Evolutionary conservation across 2,797 vertebrate genomes (phyloP), one percentile per base, ranked within the genome.

Genomic region (Acanthiza pusilla): DNA sequence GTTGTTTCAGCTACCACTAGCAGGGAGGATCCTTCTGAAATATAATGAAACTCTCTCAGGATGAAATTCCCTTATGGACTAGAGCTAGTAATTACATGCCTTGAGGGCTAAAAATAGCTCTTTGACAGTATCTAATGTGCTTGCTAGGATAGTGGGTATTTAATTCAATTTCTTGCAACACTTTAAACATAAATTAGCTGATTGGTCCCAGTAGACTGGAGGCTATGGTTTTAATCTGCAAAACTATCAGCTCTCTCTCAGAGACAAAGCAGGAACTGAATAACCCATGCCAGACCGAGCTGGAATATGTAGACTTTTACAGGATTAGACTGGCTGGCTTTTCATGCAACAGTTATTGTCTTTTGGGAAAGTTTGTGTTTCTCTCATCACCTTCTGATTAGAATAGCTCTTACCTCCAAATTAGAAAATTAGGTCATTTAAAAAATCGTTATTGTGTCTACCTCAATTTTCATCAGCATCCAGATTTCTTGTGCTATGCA

Each of bases 141-240:
- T 91, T 92, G 10, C 84, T 75, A 57, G 34, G 18, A 47, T 34
- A 55, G 47, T 29, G 48, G 27, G 8, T 70, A 47, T 86, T 92
- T 89, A 93, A 96, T 92, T 91, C 62, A 92, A 60, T 68, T 66
- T 88, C 54, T 93, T 8, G 3, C 22, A 90, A 68, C 42, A 77
- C 18, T 80, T 95, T 61, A 75, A 86, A 88, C 14, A 68, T 71
- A 91, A 92, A 86, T 86, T 86, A 91, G 7, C 11, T 84, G 88
- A 79, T 94, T 89, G 70, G 36, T 91, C 86, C 43, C 91, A 66
- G 47, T 38, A 87, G 77, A 55, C 77, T 82, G 17, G 22, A 82
- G 40, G 30, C 58, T 76, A 63, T 60, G 22, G 14, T 76, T 94
- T 85, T 76, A 91, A 89, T 91, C 61, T 89, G 47, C 30, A 91